Base-by-base conservation (phyloP, 2,888 invertebrate species). In the Drosophila fulvimacula region DNA sequence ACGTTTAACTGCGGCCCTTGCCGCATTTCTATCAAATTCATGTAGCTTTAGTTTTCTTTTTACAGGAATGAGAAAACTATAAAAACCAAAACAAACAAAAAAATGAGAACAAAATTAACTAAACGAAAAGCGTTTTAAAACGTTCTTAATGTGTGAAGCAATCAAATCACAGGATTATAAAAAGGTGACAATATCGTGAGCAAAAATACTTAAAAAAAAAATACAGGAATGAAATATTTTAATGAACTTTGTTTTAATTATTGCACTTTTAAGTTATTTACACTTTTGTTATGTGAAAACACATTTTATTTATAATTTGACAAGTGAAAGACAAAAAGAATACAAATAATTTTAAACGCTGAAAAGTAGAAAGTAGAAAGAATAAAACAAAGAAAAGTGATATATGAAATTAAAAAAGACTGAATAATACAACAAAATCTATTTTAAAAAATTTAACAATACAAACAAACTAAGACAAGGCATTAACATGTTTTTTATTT, bases 41-140 rank as follows among this genome's bases (percentile, higher is more conserved):
- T 72, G 81, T 88, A 88, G 85, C 59, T 78, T 80, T 88, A 88
- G 85, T 88, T 85, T 74, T 81, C 72, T 82, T 81, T 85, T 85
- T 83, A 76, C 85, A 85, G 85, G 84, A 76, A 60, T 76, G 81
- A 87, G 74, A 80, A 71, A 79, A 73, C 78, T 77, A 52, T 30
- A 30, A 64, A 46, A 9, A n/a, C n/a, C 27, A 27, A 65, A 24
- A 4, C 24, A 2, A 24, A 24, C 2, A 24, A 58, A 56, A 67
- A 72, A 73, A 70, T 67, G 0, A 30, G 7, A 11, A 3, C 13
- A 32, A 64, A 64, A 67, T 63, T 53, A 66, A 72, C 76, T 70
- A 70, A 70, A 58, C 70, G 44, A 73, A 66, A 73, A 60, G 13
- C 63, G 73, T 76, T 61, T 67, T 65, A 61, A 9, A 55, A 64